Evolutionary conservation across 1,140 invertebrate genomes (phyloP), one percentile per base, ranked within the genome.

Genomic region (Batillaria attramentaria): DNA sequence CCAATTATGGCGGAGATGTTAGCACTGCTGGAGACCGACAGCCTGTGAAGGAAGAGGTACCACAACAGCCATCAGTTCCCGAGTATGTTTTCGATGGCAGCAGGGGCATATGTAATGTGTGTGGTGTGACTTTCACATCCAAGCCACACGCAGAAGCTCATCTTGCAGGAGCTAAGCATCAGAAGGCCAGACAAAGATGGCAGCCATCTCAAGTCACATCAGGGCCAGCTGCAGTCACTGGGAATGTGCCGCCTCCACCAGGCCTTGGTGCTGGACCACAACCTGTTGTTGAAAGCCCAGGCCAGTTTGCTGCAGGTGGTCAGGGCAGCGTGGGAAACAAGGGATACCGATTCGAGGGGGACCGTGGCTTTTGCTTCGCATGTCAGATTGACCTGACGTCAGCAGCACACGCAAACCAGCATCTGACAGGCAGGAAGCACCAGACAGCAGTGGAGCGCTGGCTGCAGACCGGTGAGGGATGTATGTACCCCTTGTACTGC

Each of bases 51-150:
- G 13, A 31, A 66, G 31, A 20, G 24, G 41, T 6, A 3, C 60
- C n/a, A 33, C n/a, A 41, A 20, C 57, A n/a, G 10, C 33, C 10
- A 1, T 33, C 39, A 2, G n/a, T 74, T 28, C 69, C 60, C 54
- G 76, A 78, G 33, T 83, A 83, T 74, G 68, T 50, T 75, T 85
- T 85, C 75, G 50, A 83, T 79, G 85, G 83, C 28, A 77, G 18
- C 3, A 41, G 72, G 24, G 85, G 85, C 2, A 80, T 72, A 8
- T 86, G 85, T 74, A 57, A 84, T 72, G 60, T 81, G 2, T 86
- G 85, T 42, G 79, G 81, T 42, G 70, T 86, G 43, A 80, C 83
- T 18, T 57, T 85, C 16, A 86, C 80, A n/a, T 86, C 85, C 13
- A 31, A 20, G 3, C 66, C 80, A 20, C 83, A 85, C 77, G 79